Evolutionary conservation across 2,113 vertebrate genomes (phyloP).

Genomic region (Echinops telfairi): DNA sequence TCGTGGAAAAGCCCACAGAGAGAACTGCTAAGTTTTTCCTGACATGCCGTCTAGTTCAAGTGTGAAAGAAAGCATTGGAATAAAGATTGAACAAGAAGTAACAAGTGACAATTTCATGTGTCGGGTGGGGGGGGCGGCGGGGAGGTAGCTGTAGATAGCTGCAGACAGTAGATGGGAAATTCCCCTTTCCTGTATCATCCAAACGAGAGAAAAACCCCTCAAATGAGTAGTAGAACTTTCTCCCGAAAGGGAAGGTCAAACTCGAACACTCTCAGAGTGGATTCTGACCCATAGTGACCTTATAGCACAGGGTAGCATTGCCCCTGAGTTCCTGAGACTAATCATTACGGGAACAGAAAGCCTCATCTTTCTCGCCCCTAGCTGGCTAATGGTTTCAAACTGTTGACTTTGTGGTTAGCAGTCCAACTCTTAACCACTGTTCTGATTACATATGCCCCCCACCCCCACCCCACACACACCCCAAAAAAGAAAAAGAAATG

Average conservation of each 20-base stretch:
- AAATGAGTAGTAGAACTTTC: not conserved
- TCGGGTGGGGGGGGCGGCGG: not conserved
- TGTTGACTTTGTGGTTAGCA: too few relatives aligned
- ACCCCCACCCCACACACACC: too few relatives aligned
- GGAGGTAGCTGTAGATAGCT: not conserved
- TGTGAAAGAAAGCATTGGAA: not conserved
- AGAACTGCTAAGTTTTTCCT: not conserved
- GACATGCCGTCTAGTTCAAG: not conserved
- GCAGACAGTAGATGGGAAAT: too few relatives aligned
- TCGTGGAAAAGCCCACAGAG: not conserved
- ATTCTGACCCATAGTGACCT: too few relatives aligned
- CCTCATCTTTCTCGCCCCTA: too few relatives aligned
- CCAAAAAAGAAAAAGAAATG: not conserved
- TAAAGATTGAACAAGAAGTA: not conserved
- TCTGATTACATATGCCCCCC: not conserved
- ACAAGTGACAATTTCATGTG: not conserved
- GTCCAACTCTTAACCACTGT: not conserved
- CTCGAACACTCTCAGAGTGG: too few relatives aligned
- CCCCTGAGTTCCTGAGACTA: too few relatives aligned
- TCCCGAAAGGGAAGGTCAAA: not conserved
- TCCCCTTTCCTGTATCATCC: not conserved
- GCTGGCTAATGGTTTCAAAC: too few relatives aligned
- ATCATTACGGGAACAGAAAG: too few relatives aligned
- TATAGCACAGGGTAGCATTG: too few relatives aligned
- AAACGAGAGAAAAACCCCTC: not conserved